These are phyloP conservation scores for Xestia ashworthii DNA, from an alignment of 2,888 invertebrate species.

Conservation along the genomic window DNA sequence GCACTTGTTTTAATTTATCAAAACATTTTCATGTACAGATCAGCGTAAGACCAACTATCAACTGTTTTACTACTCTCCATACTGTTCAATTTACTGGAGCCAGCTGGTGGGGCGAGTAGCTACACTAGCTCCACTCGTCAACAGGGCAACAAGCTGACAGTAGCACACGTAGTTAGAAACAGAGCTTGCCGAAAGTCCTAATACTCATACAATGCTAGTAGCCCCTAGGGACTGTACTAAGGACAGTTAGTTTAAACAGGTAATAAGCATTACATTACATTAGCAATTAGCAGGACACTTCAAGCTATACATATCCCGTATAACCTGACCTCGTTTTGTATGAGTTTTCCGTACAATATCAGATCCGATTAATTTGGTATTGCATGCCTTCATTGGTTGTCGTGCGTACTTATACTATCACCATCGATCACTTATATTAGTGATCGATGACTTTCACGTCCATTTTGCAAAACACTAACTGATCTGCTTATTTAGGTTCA, in stretches of 20 bases:
- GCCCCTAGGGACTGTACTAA: conserved; percentile 8
- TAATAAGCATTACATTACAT: not conserved
- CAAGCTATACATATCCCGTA: too few species aligned
- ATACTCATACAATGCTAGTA: not conserved
- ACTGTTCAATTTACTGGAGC: conserved; percentile 4
- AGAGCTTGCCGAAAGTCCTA: conserved; percentile 4
- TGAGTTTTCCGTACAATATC: too few species aligned
- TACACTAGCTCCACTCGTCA: not conserved
- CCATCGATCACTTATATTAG: too few species aligned
- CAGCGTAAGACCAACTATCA: not conserved
- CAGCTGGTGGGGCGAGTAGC: not conserved
- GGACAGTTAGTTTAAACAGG: not conserved
- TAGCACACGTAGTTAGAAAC: conserved; percentile 12
- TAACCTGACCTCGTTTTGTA: too few species aligned
- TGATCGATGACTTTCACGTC: too few species aligned
- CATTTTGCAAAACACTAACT: not conserved
- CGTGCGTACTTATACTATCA: too few species aligned
- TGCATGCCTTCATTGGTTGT: too few species aligned
- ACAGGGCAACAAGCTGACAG: conserved; percentile 28
- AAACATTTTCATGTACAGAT: not conserved
- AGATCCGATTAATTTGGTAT: too few species aligned
- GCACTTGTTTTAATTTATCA: not conserved
- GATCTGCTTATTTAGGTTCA: not conserved
- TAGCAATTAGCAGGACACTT: too few species aligned
- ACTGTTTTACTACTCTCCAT: not conserved